Evolutionary conservation across 2,113 vertebrate genomes (phyloP), one percentile per base, ranked within the genome.

Genomic region (Sciurus niger): DNA sequence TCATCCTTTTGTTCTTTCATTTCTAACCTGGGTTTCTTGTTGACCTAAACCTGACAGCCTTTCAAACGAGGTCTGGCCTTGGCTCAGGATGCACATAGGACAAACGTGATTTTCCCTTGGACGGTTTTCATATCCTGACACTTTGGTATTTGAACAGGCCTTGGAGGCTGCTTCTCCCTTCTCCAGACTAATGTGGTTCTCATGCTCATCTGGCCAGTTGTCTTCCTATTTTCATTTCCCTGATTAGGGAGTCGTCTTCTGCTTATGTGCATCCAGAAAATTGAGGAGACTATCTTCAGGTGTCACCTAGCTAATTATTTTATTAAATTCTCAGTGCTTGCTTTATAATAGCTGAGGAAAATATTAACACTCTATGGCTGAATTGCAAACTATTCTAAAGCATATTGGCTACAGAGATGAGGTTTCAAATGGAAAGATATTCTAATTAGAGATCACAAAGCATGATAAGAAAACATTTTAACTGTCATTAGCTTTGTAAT

Each of bases 371-470:
- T 97, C 84, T 48, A 48, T 79, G 82, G 77, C 94, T 93, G 0
- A 48, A 89, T 95, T 97, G 93, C 74, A 84, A 95, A 40, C 90
- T 67, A 78, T 60, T 93, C 32, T 63, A 92, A 89, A 55, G 63
- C 22, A 51, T 74, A 90, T 74, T 76, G 76, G 51, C 53, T 86
- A 58, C 60, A 90, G 90, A 93, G 89, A 92, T 70, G 67, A 95
- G 84, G 58, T 48, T 85, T 93, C 53, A 80, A 84, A 4, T 89
- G 93, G 67, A 86, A 96, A 87, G 11, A 80, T 11, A 78, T 90
- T 98, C 95, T 92, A 98, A 97, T 17, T 74, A n/a, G 84, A 70
- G 46, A 90, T 93, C 93, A 94, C 92, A 96, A 97, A 97, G 95
- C 92, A 90, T 89, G 90, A 97, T 96, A 98, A 97, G 93, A 97